Conservation (phyloP, 2,113 vertebrate species). For the Ursus arctos region DNA sequence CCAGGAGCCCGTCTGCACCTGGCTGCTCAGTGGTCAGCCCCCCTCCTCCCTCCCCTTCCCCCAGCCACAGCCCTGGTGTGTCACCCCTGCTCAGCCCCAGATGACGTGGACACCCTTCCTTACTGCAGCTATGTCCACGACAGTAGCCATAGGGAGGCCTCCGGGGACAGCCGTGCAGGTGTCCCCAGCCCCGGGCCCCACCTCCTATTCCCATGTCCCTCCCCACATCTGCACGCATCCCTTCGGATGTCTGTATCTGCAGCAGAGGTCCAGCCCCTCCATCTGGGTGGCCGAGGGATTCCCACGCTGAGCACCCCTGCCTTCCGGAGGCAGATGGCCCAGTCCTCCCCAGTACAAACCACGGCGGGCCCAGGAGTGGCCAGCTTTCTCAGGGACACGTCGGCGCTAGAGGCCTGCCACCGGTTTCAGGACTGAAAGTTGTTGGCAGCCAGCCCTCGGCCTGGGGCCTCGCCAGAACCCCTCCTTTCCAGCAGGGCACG, state of each 20-base stretch:
- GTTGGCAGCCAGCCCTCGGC: not conserved
- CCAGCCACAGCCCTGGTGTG: not conserved
- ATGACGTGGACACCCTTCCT: not conserved
- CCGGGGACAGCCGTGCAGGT: not conserved
- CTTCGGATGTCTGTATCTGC: too few species aligned
- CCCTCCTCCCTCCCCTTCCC: not conserved
- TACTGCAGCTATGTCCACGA: too few species aligned
- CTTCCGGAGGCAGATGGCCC: not conserved
- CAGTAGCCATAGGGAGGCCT: too few species aligned
- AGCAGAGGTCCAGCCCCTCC: not conserved
- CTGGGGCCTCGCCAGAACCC: not conserved
- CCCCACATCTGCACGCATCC: too few species aligned
- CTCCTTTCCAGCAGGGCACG: not conserved
- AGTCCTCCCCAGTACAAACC: not conserved
- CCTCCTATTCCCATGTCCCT: rapidly evolving
- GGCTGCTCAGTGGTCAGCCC: not conserved
- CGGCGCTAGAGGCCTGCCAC: rapidly evolving
- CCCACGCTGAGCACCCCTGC: not conserved
- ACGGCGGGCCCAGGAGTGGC: rapidly evolving
- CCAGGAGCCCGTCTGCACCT: not conserved
- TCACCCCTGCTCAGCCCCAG: not conserved
- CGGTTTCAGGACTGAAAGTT: not conserved
- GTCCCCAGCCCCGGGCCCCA: not conserved
- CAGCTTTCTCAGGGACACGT: not conserved
- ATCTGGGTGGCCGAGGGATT: rapidly evolving